Evolutionary conservation across 2,113 vertebrate genomes (phyloP).

Genomic region (Hippocampus comes): DNA sequence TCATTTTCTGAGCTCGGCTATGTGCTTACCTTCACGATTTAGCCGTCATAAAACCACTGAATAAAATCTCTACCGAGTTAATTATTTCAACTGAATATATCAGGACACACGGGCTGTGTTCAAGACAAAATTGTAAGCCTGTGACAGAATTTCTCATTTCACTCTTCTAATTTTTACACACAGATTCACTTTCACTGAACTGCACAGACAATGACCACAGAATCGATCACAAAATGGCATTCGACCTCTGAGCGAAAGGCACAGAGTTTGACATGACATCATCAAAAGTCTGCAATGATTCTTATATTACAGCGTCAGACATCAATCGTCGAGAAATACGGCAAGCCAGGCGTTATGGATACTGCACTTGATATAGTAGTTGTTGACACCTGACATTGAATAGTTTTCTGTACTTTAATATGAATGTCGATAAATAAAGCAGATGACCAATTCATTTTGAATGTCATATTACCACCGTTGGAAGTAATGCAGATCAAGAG

Average conservation of each 20-base stretch:
- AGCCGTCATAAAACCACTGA: background rate
- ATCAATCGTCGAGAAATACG: conserved; percentile 2
- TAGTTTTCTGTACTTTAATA: conserved; percentile 13
- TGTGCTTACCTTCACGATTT: too few species aligned
- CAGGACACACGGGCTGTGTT: background rate
- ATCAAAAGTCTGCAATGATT: conserved; percentile 28
- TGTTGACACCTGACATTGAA: background rate
- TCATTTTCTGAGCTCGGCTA: background rate
- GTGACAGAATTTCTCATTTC: conserved; percentile 35
- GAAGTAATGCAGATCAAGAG: conserved; percentile 32
- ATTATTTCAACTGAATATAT: background rate
- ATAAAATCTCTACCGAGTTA: background rate
- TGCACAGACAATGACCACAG: conserved; percentile 36
- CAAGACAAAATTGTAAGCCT: conserved; percentile 9
- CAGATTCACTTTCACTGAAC: conserved; percentile 37
- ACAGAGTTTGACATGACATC: conserved; percentile 38
- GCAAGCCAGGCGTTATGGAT: background rate
- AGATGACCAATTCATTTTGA: conserved; percentile 13
- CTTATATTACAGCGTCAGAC: conserved; percentile 32
- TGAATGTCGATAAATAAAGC: conserved; percentile 17
- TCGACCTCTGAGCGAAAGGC: conserved; percentile 47
- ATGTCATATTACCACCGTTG: conserved; percentile 16
- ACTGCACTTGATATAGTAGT: background rate
- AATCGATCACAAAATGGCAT: conserved; percentile 25
- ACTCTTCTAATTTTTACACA: conserved; percentile 25